Evolutionary conservation across 2,888 invertebrate species (phyloP).

Genomic region (Syritta pipiens): DNA sequence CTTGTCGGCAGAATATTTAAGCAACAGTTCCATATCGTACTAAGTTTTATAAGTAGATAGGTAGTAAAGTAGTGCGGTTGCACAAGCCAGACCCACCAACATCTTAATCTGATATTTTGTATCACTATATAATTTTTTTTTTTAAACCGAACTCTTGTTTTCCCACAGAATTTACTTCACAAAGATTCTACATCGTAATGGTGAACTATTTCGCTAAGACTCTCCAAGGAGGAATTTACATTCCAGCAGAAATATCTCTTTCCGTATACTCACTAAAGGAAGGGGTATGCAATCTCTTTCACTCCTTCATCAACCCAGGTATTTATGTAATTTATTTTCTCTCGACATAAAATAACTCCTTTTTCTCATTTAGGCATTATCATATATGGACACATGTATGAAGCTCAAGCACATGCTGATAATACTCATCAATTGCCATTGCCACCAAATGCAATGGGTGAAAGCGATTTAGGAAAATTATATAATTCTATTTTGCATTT

Average conservation of each 20-base stretch:
- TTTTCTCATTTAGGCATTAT: conserved; percentile 71
- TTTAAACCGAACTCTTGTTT: not conserved
- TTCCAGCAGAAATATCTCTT: conserved; percentile 81
- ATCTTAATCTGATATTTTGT: no score
- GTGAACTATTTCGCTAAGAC: conserved; percentile 77
- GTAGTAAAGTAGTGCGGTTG: no score
- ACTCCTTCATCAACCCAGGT: conserved; percentile 79
- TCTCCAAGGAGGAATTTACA: conserved; percentile 73
- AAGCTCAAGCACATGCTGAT: conserved; percentile 78
- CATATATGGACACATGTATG: conserved; percentile 79
- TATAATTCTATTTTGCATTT: conserved; percentile 78
- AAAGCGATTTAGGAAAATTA: conserved; percentile 74
- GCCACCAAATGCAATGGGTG: conserved; percentile 78
- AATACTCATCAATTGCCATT: conserved; percentile 80
- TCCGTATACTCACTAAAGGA: conserved; percentile 79
- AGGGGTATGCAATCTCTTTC: conserved; percentile 78
- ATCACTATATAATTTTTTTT: not conserved
- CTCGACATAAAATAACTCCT: not conserved
- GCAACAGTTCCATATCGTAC: no score
- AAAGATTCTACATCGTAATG: conserved; percentile 74
- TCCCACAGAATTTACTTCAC: conserved; percentile 73
- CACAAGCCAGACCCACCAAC: no score
- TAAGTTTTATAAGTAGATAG: no score
- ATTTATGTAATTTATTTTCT: conserved; percentile 69
- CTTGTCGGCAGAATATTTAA: no score